phyloP scores from a whole-genome alignment of 1,140 invertebrate genomes.

The Bombyx mori region ASM3026992v2 NC_085115.1:5818501-5819000 shows the following conservation, averaged over 20 bases:
- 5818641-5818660: too few species aligned
- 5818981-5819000: not conserved
- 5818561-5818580: too few species aligned
- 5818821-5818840: constrained; percentile 54
- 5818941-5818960: constrained; percentile 1
- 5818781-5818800: constrained; percentile 62
- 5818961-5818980: not conserved
- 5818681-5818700: too few species aligned
- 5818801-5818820: constrained; percentile 37
- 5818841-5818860: constrained; percentile 57
- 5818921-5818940: constrained; percentile 37
- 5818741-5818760: constrained; percentile 62
- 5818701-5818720: constrained; percentile 7
- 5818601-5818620: too few species aligned
- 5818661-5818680: too few species aligned
- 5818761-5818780: constrained; percentile 50
- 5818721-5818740: constrained; percentile 16
- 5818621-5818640: too few species aligned
- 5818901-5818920: constrained; percentile 42
- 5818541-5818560: too few species aligned
- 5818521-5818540: too few species aligned
- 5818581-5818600: too few species aligned
- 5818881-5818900: constrained; percentile 47
- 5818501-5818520: too few species aligned
- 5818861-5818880: constrained; percentile 33